Conservation (phyloP, 2,797 vertebrate genomes). For the Bryconaethiops microstoma region DNA sequence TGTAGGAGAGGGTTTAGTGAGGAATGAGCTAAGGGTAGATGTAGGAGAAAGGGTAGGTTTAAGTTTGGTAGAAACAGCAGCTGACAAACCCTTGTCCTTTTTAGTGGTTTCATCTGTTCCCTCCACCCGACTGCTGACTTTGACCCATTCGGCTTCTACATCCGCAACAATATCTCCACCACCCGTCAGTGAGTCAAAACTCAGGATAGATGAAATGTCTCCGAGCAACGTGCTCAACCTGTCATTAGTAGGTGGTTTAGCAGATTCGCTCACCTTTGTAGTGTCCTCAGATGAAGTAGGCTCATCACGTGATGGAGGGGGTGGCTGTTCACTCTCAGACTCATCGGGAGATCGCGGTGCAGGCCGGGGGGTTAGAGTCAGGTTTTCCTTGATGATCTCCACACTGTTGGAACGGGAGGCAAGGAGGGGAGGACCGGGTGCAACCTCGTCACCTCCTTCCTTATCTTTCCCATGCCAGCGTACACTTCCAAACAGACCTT, state of each 20-base stretch:
- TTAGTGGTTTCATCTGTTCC: constrained; percentile 42
- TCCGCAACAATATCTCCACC: constrained; percentile 95
- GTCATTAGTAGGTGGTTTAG: constrained; percentile 77
- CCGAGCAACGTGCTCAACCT: constrained; percentile 90
- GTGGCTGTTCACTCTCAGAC: constrained; percentile 49
- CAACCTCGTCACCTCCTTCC: constrained; percentile 76
- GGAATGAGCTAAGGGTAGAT: constrained; percentile 46
- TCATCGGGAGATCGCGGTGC: constrained; percentile 68
- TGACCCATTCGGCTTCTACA: constrained; percentile 89
- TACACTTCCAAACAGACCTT: constrained; percentile 88
- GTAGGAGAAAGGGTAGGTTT: constrained; percentile 62
- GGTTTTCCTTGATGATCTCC: constrained; percentile 82
- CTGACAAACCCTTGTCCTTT: constrained; percentile 52
- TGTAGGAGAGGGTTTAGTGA: constrained; percentile 55
- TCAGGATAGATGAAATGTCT: constrained; percentile 97
- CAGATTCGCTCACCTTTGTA: constrained; percentile 56
- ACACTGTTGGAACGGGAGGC: constrained; percentile 81
- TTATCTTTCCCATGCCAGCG: constrained; percentile 85
- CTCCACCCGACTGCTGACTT: constrained; percentile 68
- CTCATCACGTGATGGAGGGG: constrained; percentile 42
- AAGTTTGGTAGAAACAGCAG: constrained; percentile 57
- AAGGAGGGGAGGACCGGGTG: constrained; percentile 79
- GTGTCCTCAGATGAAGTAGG: constrained; percentile 57
- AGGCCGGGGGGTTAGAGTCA: constrained; percentile 76
- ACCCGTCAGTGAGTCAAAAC: constrained; percentile 95